phyloP scores from a whole-genome alignment of 2,797 vertebrate species.

The Pangasius mekongensis region DNA sequence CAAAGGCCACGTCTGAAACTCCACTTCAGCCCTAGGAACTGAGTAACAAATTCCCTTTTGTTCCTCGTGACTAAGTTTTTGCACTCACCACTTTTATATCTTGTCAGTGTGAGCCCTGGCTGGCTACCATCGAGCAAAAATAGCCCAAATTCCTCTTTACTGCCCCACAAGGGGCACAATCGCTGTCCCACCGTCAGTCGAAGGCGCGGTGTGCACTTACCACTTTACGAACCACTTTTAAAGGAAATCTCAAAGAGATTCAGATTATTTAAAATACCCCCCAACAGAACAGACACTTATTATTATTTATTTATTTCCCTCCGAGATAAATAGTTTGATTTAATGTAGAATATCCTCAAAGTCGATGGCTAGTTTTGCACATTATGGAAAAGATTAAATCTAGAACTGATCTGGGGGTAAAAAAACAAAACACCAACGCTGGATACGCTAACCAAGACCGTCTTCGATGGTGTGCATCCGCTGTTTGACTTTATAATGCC shows the following conservation, averaged over 20 bases:
- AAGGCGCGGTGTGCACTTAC: slow-evolving; percentile 12
- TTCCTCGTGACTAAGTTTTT: neutral
- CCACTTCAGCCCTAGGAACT: no score
- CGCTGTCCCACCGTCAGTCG: neutral
- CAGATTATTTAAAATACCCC: neutral
- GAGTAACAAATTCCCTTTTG: neutral
- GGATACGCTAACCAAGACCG: neutral
- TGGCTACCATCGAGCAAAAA: neutral
- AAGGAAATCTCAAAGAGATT: neutral
- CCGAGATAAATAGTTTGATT: neutral
- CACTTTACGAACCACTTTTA: neutral
- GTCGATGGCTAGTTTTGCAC: neutral
- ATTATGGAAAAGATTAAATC: neutral
- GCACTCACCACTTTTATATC: slow-evolving; percentile 16
- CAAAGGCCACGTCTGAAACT: neutral
- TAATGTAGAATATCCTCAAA: neutral
- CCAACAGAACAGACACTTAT: neutral
- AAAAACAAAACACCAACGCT: neutral
- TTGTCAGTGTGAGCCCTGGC: neutral
- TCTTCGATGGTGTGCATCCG: neutral
- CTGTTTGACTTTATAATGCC: neutral
- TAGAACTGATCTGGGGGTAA: neutral
- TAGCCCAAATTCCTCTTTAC: neutral
- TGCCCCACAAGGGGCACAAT: neutral
- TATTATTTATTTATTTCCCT: neutral